Base-by-base conservation (phyloP, 2,797 vertebrate species). In the Limosa lapponica region DNA sequence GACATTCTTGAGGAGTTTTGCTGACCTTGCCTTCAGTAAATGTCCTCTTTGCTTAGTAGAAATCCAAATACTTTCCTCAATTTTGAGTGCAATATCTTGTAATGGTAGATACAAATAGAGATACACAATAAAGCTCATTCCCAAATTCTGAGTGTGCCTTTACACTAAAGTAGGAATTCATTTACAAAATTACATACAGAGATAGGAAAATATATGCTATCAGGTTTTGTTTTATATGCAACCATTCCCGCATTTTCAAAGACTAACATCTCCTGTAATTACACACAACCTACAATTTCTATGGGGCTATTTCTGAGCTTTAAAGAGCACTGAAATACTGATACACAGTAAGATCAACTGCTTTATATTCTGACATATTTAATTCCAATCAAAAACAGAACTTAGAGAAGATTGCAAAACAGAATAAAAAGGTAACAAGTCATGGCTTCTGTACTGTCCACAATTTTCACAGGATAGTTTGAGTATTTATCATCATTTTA, bases 251-350 rank as follows among this genome's bases (percentile, higher is more conserved):
- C 3, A 5, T 30, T 78, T 69, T 54, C 34, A 44, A 54, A 73
- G 20, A 28, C 6, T 54, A 20, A 74, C 11, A 11, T 46, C 18
- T 70, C 30, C 32, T 17, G 24, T 17, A 54, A 43, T 27, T n/a
- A 55, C 5, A 41, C 0, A 41, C 0, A 4, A 34, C 8, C 39
- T 55, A n/a, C 1, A 3, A 55, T 59, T 84, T 36, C 30, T n/a
- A 5, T 10, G 15, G 25, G 15, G 20, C 17, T 49, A 8, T 11
- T 66, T 61, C 46, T 51, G 59, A 84, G 22, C 19, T 67, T 75
- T 59, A 54, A 74, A 49, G 58, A 83, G 23, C 72, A 44, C 23
- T n/a, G 15, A 61, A 17, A 5, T 44, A 74, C 7, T 10, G 15
- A 70, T 27, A 36, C 6, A 44, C 11, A 22, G 12, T 32, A 87